Evolutionary conservation across 1,140 invertebrate genomes (phyloP), one percentile per base, ranked within the genome.

Genomic region (Diprion similis): DNA sequence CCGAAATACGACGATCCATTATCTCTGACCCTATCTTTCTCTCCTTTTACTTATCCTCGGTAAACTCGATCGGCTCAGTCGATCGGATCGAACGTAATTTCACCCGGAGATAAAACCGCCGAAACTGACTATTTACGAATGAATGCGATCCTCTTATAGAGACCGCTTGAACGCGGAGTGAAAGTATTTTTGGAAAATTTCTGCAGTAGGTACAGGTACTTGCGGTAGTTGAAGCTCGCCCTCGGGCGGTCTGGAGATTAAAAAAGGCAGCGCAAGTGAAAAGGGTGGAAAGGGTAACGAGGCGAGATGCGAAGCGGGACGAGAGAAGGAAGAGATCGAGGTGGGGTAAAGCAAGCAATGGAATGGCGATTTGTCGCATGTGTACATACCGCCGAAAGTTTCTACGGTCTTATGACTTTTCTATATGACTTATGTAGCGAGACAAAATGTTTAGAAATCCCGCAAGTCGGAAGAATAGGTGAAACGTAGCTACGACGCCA

Each of bases 361-460:
- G 51, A 59, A 59, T 59, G 51, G 51, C 51, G n/a, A 59, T 59
- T 59, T 59, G 51, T 59, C 51, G 51, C 51, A 59, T 15, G 9
- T 59, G 51, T 4, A 37, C 6, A 6, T 37, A 37, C 51, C n/a
- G 51, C 9, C 51, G 51, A 59, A 59, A 59, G 6, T 59, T 59
- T 59, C n/a, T 3, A 17, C 51, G 51, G 9, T 59, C 0, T 17
- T 59, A 59, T 59, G 7, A 59, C 9, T 59, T 6, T 59, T 59
- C n/a, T 13, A 9, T 59, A 59, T 59, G 51, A 59, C 51, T 59
- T 59, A 59, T 59, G 51, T 59, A 59, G 51, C n/a, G 51, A 59
- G n/a, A 59, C 51, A 17, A 59, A 59, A 59, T 59, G 51, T 59
- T 59, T 59, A 59, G 11, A 59, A 59, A 59, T 59, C 51, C 51